phyloP scores from a whole-genome alignment of 2,797 vertebrate genomes.

The Sebastiscus albofasciatus region DNA sequence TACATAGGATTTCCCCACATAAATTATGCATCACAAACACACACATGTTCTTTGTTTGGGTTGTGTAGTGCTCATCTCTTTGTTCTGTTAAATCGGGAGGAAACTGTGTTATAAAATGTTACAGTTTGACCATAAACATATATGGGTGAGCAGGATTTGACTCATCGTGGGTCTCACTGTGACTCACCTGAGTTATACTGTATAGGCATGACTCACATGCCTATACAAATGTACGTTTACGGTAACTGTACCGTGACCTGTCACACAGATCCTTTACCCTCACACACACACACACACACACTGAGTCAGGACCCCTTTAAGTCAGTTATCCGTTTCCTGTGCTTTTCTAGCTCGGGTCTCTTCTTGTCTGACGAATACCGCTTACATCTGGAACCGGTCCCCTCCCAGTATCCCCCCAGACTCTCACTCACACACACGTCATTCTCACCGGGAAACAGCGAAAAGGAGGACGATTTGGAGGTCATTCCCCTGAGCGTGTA shows the following conservation, averaged over 20 bases:
- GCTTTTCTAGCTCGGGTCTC: slow-evolving; percentile 43
- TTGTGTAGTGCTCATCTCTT: slow-evolving; percentile 37
- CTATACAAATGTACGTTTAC: slow-evolving; percentile 16
- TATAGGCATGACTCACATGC: slow-evolving; percentile 49
- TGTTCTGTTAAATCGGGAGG: slow-evolving; percentile 26
- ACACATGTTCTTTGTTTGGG: slow-evolving; percentile 50
- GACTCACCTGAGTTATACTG: slow-evolving; percentile 44
- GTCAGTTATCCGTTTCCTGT: slow-evolving; percentile 60
- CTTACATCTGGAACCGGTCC: slow-evolving; percentile 61
- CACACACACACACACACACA: slow-evolving; percentile 16
- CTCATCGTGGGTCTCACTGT: slow-evolving; percentile 25
- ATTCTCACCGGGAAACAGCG: slow-evolving; percentile 45
- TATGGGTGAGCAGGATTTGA: slow-evolving; percentile 23
- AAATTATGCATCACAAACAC: slow-evolving; percentile 42
- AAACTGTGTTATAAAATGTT: background rate
- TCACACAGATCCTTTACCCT: slow-evolving; percentile 7
- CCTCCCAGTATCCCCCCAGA: slow-evolving; percentile 2
- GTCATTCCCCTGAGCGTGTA: slow-evolving; percentile 23
- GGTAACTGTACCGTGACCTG: slow-evolving; percentile 51
- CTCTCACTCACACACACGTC: slow-evolving; percentile 35
- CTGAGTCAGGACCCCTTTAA: slow-evolving; percentile 55
- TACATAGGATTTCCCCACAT: slow-evolving; percentile 49
- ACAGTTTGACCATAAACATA: background rate
- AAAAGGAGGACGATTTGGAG: slow-evolving; percentile 16
- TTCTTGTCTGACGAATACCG: slow-evolving; percentile 43